Base-by-base conservation (phyloP, 2,888 invertebrate species). In the Zhengitettix transpicula region DNA sequence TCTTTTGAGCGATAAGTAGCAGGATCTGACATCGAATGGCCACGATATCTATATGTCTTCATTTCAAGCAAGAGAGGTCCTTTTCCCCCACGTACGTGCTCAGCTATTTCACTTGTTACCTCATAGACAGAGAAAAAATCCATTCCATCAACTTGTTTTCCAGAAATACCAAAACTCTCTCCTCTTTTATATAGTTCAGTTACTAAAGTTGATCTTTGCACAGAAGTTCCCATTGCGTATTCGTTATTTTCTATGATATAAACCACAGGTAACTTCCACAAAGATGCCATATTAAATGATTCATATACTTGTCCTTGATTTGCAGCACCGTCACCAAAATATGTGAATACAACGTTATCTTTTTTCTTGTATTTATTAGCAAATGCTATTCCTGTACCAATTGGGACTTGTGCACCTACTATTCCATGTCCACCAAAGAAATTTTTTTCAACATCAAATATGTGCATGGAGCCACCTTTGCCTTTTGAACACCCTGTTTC, bases 21-120 rank as follows among this genome's bases (percentile, higher is more conserved):
- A 9, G 99, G 99, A 78, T 99, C 99, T 28, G 96, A 96, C 98
- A 99, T 98, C 65, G 96, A 96, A 78, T 99, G 99, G 0, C 98
- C 99, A 62, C 87, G 87, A 77, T 99, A 99, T 65, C 98, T 83
- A 74, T 98, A 98, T 0, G 98, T 99, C 65, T 87, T 87, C 69
- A 90, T 86, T 76, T 99, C 99, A 77, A 99, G 78, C 1, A 99
- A 80, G 42, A 99, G 71, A 0, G 98, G 98, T 0, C 98, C 98
- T 72, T 93, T 89, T 14, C 93, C 91, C 52, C 83, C 81, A 1
- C 82, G 80, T 70, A 87, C 87, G 74, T 91, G 81, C 40, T 95
- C 85, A 59, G 89, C 83, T 56, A 91, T 89, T 72, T 83, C 97
- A n/a, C 42, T 66, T 0, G 65, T 51, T 10, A 79, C 80, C 67